Base-by-base conservation (phyloP, 2,888 invertebrate species). In the Aquatica leii region DNA sequence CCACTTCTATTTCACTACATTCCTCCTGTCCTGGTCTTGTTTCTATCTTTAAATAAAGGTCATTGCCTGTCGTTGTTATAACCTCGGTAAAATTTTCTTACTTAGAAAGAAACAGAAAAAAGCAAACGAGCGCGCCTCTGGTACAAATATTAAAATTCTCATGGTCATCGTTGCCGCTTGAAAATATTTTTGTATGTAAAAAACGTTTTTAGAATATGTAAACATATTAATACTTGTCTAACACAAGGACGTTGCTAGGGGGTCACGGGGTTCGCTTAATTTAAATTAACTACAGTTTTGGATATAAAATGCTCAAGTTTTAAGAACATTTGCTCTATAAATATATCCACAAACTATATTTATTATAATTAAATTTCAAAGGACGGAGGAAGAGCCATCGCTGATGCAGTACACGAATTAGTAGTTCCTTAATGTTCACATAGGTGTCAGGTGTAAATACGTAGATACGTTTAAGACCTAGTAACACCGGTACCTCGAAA, bases 11-110 rank as follows among this genome's bases (percentile, higher is more conserved):
- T 74, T 75, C 73, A 73, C 74, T 74, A 74, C 75, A 74, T 74
- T 75, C 75, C 74, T 72, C 72, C 73, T 75, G 77, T 77, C 76
- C 77, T 76, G 78, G 75, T 78, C 78, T 78, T 78, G 76, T 78
- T 79, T 78, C 77, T 69, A 63, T 76, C 59, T 65, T 59, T 62
- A 65, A 62, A 65, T 65, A 65, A 65, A 65, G 65, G 65, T 65
- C 62, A 65, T 62, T 62, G 65, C 61, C 65, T 65, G 65, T 57
- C 60, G 65, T 53, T 57, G 55, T 49, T 48, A 41, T 48, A 55
- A 58, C 46, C 6, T 24, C 24, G 24, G 24, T 24, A 24, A 24
- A 24, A 24, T 24, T 4, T 24, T 4, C 4, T 24, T 24, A 24
- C 2, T 4, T 6, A 24, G 24, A 24, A 24, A 6, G 2, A 24